These are phyloP conservation scores for Loxodonta africana DNA, from an alignment of 2,113 vertebrate species.

Conservation along the genomic window DNA sequence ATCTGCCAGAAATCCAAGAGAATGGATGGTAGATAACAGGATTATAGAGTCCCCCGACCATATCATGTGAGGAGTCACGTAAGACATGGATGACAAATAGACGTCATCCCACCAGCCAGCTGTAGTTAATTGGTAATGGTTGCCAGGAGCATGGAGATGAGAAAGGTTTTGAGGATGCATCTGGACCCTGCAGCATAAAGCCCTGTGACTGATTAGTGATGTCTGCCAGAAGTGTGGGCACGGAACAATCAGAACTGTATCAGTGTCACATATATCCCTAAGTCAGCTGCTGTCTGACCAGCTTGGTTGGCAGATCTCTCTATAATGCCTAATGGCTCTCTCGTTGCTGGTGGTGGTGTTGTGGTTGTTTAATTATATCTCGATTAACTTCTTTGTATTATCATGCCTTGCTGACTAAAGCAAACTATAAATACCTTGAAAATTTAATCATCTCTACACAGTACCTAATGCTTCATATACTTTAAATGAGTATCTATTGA, in stretches of 20 bases:
- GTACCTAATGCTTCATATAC: background rate
- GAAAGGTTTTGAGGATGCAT: background rate
- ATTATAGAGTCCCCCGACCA: background rate
- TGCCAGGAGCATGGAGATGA: slow-evolving; percentile 53
- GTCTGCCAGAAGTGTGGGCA: background rate
- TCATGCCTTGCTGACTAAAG: slow-evolving; percentile 16
- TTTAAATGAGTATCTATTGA: background rate
- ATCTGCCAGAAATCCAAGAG: background rate
- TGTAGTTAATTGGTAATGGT: slow-evolving; percentile 34
- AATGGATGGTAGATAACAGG: background rate
- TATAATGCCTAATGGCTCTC: background rate
- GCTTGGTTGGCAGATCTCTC: background rate
- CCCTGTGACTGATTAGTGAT: background rate
- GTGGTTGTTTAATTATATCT: slow-evolving; percentile 17
- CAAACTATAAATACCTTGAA: background rate
- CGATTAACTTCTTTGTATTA: slow-evolving; percentile 20
- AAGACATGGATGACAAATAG: slow-evolving; percentile 47
- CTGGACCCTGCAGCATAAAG: background rate
- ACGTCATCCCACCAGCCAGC: slow-evolving; percentile 52
- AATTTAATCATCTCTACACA: slow-evolving; percentile 14
- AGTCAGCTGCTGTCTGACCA: background rate
- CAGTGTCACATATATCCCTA: background rate
- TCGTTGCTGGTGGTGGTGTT: background rate
- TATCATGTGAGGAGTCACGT: slow-evolving; percentile 15
- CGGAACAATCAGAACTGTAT: background rate